Evolutionary conservation across 1,140 invertebrate species (phyloP), one percentile per base, ranked within the genome.

Genomic region (Tetramorium alpestre): DNA sequence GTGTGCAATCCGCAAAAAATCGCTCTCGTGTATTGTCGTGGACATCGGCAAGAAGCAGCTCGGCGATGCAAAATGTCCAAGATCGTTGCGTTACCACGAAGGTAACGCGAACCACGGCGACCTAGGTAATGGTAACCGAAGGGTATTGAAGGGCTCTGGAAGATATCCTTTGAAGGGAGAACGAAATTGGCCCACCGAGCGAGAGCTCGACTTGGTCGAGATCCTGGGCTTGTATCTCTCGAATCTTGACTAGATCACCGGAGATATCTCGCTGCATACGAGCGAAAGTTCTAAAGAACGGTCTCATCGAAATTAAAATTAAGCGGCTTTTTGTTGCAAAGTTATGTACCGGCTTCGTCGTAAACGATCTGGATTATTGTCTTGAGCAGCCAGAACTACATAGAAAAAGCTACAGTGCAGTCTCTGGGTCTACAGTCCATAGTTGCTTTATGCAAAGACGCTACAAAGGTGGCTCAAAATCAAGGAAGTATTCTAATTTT

Each of bases 151-250:
- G 54, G 44, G 47, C 2, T 5, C 7, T 22, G 11, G 58, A 28
- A 5, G 22, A 22, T 41, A n/a, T n/a, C 3, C 62, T 80, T 67
- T 44, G 77, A 69, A 77, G 54, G 77, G 64, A 54, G 51, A 84
- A 87, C 44, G 47, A 90, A 90, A 78, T 87, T 70, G 85, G 86
- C 88, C 88, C 85, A 87, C 80, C 89, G n/a, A 47, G 60, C 33
- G 47, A 70, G 62, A 62, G 51, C 22, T 69, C 47, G 44, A 69
- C 38, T 85, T 58, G 60, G 70, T 33, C 65, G 51, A 25, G 25
- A 58, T 33, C 33, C 6, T 11, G 41, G 3, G 10, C 41, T 56
- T 51, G 16, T 47, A 33, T 11, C 28, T n/a, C 25, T 44, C 13
- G 10, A 54, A 78, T 84, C 41, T 56, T 62, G 47, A 3, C 58